Evolutionary conservation across 1,140 invertebrate genomes (phyloP).

Genomic region (Conus betulinus): DNA sequence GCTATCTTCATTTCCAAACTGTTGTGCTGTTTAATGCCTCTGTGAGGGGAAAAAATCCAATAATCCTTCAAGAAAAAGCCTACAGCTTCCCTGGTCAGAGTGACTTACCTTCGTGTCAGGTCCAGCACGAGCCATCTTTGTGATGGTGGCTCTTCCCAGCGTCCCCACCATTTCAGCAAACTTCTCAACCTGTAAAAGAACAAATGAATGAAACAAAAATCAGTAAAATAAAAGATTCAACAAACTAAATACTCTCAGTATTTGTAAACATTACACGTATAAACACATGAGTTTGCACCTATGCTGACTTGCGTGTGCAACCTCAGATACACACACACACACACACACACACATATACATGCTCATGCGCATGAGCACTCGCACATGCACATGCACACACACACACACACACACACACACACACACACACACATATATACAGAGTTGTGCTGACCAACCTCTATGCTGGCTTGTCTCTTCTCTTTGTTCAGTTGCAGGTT

Average conservation of each 20-base stretch:
- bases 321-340: too few relatives aligned
- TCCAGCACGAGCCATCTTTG: constrained; percentile 63
- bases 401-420: too few relatives aligned
- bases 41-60: too few relatives aligned
- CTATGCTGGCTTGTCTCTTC: constrained; percentile 55
- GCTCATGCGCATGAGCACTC: not conserved
- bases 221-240: too few relatives aligned
- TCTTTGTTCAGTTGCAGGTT: constrained; percentile 54
- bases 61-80: too few relatives aligned
- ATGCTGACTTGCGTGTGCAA: too few relatives aligned
- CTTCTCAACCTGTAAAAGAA: constrained; percentile 54
- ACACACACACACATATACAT: too few relatives aligned
- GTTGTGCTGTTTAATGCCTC: too few relatives aligned
- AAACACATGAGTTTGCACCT: too few relatives aligned
- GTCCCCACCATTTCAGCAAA: constrained; percentile 60
- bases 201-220: not conserved
- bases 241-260: too few relatives aligned
- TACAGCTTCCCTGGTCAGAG: too few relatives aligned
- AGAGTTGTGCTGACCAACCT: constrained; percentile 45
- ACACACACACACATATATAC: not conserved
- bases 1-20: too few relatives aligned
- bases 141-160: constrained; percentile 61
- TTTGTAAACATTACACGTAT: not conserved
- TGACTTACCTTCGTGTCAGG: constrained; percentile 59
- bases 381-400: not conserved